Base-by-base conservation (phyloP, 1,140 invertebrate species). In the Phocides pigmalion region DNA sequence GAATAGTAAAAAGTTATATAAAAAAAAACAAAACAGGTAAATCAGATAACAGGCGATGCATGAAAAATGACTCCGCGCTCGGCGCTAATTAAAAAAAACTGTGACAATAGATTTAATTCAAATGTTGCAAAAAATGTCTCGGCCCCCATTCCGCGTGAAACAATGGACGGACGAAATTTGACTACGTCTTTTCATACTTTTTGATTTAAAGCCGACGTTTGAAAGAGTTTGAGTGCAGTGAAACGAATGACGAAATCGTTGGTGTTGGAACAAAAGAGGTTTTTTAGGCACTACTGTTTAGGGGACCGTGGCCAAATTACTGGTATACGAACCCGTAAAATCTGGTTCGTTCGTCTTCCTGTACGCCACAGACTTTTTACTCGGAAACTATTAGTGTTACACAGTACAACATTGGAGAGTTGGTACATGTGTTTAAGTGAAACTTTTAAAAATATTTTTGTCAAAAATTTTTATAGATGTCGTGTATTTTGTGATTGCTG, bases 1-100 rank as follows among this genome's bases (percentile, higher is more conserved):
- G 62, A 50, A 42, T 61, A 46, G 39, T 56, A 62, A 72, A 72
- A 71, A 71, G 65, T 39, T 51, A 66, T 53, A 44, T 15, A 64
- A 72, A 79, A 81, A 82, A 78, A 78, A 86, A 74, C 70, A 66
- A 73, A 82, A 76, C 80, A 82, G 84, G 84, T 88, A 89, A 90
- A 90, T 90, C 88, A 88, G 84, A 88, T 84, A 86, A 70, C 75
- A 78, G 80, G 81, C 84, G 88, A 90, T 89, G 88, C 88, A 90
- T 90, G 88, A 90, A 90, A 90, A 90, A 90, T 90, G 84, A 90
- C 86, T 87, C 83, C 70, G 58, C 37, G 70, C 74, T 54, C 61
- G 61, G 51, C 65, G 77, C 75, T 87, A 88, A 89, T 88, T 90
- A 82, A 90, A 90, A 90, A 89, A 89, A 90, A 85, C 73, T 61